Evolutionary conservation across 1,140 invertebrate species (phyloP).

Genomic region (Dendroctonus valens): DNA sequence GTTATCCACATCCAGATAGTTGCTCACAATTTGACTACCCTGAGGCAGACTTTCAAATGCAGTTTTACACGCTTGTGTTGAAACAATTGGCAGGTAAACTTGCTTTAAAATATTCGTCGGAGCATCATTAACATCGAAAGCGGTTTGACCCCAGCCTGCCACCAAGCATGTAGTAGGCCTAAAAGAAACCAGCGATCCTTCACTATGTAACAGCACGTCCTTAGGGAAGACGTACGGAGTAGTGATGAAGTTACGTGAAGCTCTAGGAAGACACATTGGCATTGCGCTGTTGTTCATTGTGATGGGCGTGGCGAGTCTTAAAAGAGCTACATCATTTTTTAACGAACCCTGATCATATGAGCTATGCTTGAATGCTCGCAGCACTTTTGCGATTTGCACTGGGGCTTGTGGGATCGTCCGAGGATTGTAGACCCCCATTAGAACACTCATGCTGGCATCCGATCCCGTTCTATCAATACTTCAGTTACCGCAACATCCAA

Average conservation of each 20-base stretch:
- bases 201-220: no score
- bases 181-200: no score
- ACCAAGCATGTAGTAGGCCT: no score
- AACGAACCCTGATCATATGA: no score
- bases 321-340: no score
- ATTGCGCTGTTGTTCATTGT: no score
- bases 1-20: constrained; percentile 30
- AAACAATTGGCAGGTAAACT: constrained; percentile 34
- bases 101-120: constrained; percentile 35
- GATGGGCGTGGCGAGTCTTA: no score
- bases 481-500: background rate
- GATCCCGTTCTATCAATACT: background rate
- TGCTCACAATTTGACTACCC: background rate
- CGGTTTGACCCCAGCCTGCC: no score
- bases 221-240: no score
- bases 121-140: background rate
- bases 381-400: constrained; percentile 29
- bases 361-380: background rate
- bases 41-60: constrained; percentile 31
- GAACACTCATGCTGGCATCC: constrained; percentile 28
- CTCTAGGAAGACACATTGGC: no score
- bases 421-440: constrained; percentile 32
- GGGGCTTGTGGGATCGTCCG: constrained; percentile 5
- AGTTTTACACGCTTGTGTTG: constrained; percentile 25
- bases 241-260: no score